These are phyloP conservation scores for Leucophenga maculata DNA, from an alignment of 2,888 invertebrate genomes.

Conservation along the genomic window DNA sequence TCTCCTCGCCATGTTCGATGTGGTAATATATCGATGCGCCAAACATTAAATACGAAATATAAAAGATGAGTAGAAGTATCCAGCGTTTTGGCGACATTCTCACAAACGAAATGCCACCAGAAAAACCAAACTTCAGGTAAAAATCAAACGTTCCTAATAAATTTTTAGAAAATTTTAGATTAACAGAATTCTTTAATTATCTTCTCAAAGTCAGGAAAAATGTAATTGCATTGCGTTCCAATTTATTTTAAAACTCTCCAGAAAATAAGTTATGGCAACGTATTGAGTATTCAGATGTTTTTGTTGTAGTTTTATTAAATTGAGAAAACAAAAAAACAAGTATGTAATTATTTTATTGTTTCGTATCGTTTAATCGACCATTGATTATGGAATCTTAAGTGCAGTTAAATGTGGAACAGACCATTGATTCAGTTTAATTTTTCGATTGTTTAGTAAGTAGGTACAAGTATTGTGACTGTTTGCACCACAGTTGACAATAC, in stretches of 20 bases:
- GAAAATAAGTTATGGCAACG: not conserved
- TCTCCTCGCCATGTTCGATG: constrained; percentile 84
- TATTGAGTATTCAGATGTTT: not conserved
- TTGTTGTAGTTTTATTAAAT: not conserved
- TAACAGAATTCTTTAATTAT: not conserved
- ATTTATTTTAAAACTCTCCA: not conserved
- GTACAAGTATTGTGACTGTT: too few species aligned
- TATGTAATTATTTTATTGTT: constrained; percentile 11
- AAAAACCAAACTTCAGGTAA: constrained; percentile 22
- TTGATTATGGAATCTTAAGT: not conserved
- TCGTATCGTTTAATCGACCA: constrained; percentile 4
- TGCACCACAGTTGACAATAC: too few species aligned
- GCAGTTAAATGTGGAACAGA: not conserved
- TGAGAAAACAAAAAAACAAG: not conserved
- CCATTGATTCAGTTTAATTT: not conserved
- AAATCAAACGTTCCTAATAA: not conserved
- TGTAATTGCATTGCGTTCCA: not conserved
- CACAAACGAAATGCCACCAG: constrained; percentile 15
- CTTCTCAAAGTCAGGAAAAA: not conserved
- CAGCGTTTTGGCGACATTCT: constrained; percentile 86
- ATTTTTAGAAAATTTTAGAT: not conserved
- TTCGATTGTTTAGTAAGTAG: too few species aligned
- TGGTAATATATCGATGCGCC: constrained; percentile 90
- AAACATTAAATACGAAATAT: constrained; percentile 83
- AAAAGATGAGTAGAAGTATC: constrained; percentile 82